Evolutionary conservation across 2,113 vertebrate species (phyloP), one percentile per base, ranked within the genome.

Genomic region (Calypte anna): DNA sequence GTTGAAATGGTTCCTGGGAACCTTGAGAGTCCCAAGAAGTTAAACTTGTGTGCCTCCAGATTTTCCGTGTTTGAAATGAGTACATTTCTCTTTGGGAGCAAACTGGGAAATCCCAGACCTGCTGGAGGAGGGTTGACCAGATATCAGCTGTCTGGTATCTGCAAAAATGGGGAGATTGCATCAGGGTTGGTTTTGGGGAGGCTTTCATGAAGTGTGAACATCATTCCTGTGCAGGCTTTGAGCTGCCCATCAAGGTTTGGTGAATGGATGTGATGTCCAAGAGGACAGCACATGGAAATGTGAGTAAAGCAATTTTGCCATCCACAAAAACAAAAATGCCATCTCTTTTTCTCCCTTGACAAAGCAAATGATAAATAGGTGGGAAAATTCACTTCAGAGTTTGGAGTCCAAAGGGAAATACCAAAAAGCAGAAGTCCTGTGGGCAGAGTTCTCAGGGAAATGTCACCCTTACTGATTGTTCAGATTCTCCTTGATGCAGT

Each of bases 251-350:
- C 28, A 21, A 21, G 51, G 46, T 28, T 78, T 79, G 38, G 38
- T 0, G 3, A 40, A 55, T 43, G 61, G 68, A 14, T 11, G 7
- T 0, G 0, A 28, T 0, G 1, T 27, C 51, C 18, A 12, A 24
- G 28, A 17, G 21, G 23, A 40, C 10, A 61, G n/a, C 4, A 0
- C 1, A 1, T 38, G 40, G 76, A 66, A 69, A 61, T 14, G 25
- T 36, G 57, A 23, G 19, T 19, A 38, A 46, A 93, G 21, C 53
- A 27, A 9, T 0, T 58, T 30, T 27, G 53, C 58, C 28, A 5
- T 19, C 9, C n/a, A 67, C 12, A 30, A 38, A 76, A n/a, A 18
- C 22, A 12, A 11, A 48, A 68, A 53, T 40, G 16, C 24, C 14
- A 16, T 75, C 15, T 10, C 7, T 74, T 67, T 46, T 54, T n/a